Conservation (phyloP, 1,140 invertebrate species). For the Drosophila truncata region DNA sequence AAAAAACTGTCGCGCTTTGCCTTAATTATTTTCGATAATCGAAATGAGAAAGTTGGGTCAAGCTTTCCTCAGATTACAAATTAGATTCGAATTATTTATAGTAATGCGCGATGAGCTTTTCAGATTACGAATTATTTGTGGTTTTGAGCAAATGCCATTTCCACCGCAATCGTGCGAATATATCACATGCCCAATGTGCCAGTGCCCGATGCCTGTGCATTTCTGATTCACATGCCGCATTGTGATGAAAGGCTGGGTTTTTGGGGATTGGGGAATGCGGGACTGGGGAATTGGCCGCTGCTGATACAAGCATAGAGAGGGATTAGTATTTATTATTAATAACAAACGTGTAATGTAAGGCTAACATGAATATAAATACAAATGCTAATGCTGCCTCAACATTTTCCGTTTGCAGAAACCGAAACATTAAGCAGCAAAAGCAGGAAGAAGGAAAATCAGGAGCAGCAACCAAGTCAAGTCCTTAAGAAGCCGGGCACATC, state of each 20-base stretch:
- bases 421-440: slow-evolving; percentile 10
- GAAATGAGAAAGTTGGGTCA: slow-evolving; percentile 1
- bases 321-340: slow-evolving; percentile 30
- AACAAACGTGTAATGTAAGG: slow-evolving; percentile 16
- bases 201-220: slow-evolving; percentile 1
- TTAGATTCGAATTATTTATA: slow-evolving; percentile 21
- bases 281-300: background rate
- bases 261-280: background rate
- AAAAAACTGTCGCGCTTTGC: background rate
- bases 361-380: slow-evolving; percentile 42
- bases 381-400: slow-evolving; percentile 26
- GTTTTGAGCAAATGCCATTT: slow-evolving; percentile 18
- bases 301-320: background rate
- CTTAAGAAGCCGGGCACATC: slow-evolving; percentile 3
- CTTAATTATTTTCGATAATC: slow-evolving; percentile 5
- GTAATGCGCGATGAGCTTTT: slow-evolving; percentile 20
- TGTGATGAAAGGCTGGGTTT: slow-evolving; percentile 19
- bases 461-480: slow-evolving; percentile 2
- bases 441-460: background rate
- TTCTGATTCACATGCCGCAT: slow-evolving; percentile 22
- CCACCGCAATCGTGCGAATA: slow-evolving; percentile 18
- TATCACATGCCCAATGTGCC: slow-evolving; percentile 4
- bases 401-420: slow-evolving; percentile 35
- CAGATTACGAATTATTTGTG: slow-evolving; percentile 19
- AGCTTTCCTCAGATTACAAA: slow-evolving; percentile 17